Conservation (phyloP, 2,888 invertebrate genomes). For the Yponomeuta plumbellus region DNA sequence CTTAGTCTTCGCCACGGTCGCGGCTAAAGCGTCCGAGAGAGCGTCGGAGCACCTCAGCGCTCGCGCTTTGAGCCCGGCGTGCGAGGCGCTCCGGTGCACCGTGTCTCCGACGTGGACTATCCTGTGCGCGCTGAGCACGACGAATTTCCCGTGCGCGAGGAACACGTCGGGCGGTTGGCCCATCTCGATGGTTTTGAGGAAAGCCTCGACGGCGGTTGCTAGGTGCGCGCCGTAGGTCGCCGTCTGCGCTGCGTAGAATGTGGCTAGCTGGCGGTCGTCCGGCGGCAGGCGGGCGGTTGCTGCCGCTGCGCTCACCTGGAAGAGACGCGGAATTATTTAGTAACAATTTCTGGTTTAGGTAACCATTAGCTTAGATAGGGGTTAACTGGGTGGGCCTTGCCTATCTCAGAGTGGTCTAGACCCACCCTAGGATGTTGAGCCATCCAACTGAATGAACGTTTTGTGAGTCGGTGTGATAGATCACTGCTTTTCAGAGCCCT, state of each 20-base stretch:
- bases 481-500: no score
- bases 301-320: slow-evolving; percentile 68
- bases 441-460: no score
- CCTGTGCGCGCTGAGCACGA: slow-evolving; percentile 94
- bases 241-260: slow-evolving; percentile 92
- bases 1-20: slow-evolving; percentile 91
- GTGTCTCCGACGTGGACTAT: slow-evolving; percentile 96
- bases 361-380: neutral
- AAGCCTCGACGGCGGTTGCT: slow-evolving; percentile 93
- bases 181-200: slow-evolving; percentile 92
- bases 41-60: slow-evolving; percentile 86
- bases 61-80: slow-evolving; percentile 83
- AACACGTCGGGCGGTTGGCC: slow-evolving; percentile 96
- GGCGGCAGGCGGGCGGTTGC: slow-evolving; percentile 78
- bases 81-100: slow-evolving; percentile 89
- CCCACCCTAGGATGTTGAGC: no score
- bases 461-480: no score
- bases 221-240: slow-evolving; percentile 90
- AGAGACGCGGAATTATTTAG: neutral
- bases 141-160: slow-evolving; percentile 95
- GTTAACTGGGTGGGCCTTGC: no score
- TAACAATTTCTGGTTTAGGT: neutral
- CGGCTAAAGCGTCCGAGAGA: slow-evolving; percentile 86
- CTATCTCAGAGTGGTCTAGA: no score
- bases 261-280: slow-evolving; percentile 88